Conservation (phyloP, 2,113 vertebrate genomes). For the Phrynocephalus versicolor region DNA sequence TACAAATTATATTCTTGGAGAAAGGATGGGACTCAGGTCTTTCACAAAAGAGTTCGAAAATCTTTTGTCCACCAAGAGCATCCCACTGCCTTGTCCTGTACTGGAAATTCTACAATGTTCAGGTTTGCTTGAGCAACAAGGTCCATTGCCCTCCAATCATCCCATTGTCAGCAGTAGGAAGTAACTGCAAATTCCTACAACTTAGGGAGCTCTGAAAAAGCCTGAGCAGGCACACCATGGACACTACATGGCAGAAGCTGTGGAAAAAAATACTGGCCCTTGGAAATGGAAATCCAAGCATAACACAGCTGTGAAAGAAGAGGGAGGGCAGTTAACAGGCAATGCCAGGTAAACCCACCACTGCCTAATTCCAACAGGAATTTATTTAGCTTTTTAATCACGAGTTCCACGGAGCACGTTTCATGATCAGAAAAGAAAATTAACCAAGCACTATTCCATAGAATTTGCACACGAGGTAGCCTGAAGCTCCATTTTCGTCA, state of each 20-base stretch:
- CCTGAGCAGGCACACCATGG: not conserved
- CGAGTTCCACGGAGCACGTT: not conserved
- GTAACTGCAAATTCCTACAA: slow-evolving; percentile 28
- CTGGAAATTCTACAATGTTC: not conserved
- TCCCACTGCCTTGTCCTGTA: not conserved
- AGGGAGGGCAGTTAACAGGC: not conserved
- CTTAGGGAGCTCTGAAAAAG: not conserved
- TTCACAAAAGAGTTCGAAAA: no score
- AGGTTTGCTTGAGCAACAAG: not conserved
- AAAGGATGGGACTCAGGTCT: no score
- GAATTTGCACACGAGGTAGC: no score
- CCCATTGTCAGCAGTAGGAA: not conserved
- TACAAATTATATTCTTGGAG: no score
- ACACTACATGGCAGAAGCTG: not conserved
- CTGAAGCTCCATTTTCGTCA: no score
- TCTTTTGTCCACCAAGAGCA: no score
- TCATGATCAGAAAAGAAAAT: not conserved
- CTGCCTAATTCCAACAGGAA: not conserved
- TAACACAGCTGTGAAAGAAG: not conserved
- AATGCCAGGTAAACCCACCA: slow-evolving; percentile 1
- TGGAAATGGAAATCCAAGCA: not conserved
- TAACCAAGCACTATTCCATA: no score
- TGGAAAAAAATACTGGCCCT: not conserved
- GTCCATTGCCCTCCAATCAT: slow-evolving; percentile 27
- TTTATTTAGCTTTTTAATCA: not conserved